A percentile compares a stretch with the other conserved stretches of the same genome.
Conservation (phyloP, 1,140 invertebrate genomes). For the Drosophila pallidifrons region DNA sequence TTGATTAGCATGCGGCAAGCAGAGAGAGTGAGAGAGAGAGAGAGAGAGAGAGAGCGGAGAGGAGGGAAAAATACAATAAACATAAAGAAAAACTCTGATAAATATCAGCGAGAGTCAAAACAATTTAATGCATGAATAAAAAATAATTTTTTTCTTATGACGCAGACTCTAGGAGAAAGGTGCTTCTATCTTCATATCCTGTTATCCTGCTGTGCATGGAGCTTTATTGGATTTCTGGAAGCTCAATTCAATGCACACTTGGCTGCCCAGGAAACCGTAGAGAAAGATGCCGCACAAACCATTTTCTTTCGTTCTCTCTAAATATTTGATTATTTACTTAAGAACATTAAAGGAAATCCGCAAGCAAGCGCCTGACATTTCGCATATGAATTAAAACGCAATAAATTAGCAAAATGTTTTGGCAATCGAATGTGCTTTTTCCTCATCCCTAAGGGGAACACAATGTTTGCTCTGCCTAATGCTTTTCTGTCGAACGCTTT, state of each 20-base stretch:
- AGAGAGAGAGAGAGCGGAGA: too few relatives aligned
- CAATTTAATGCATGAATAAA: conserved; percentile 83
- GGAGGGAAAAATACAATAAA: conserved; percentile 63
- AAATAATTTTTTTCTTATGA: conserved; percentile 66
- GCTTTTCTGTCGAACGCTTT: conserved; percentile 60
- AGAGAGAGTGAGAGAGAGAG: too few relatives aligned
- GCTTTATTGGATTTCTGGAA: conserved; percentile 68
- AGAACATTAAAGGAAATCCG: conserved; percentile 62
- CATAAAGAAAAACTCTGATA: conserved; percentile 69
- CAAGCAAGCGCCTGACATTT: conserved; percentile 44
- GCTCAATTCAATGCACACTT: conserved; percentile 58
- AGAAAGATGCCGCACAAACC: neutral
- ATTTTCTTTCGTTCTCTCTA: neutral
- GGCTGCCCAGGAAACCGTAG: conserved; percentile 34
- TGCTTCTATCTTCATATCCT: conserved; percentile 40
- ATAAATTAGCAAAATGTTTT: conserved; percentile 73
- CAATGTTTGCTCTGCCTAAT: conserved; percentile 31
- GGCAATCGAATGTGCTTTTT: conserved; percentile 42
- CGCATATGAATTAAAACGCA: conserved; percentile 84
- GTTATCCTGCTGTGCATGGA: conserved; percentile 63
- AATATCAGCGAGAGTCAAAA: conserved; percentile 76
- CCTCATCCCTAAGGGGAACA: conserved; percentile 3
- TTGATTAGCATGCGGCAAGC: conserved; percentile 74
- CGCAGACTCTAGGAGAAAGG: conserved; percentile 8
- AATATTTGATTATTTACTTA: conserved; percentile 76